phyloP scores from a whole-genome alignment of 2,113 vertebrate genomes.

The Suncus etruscus region DNA sequence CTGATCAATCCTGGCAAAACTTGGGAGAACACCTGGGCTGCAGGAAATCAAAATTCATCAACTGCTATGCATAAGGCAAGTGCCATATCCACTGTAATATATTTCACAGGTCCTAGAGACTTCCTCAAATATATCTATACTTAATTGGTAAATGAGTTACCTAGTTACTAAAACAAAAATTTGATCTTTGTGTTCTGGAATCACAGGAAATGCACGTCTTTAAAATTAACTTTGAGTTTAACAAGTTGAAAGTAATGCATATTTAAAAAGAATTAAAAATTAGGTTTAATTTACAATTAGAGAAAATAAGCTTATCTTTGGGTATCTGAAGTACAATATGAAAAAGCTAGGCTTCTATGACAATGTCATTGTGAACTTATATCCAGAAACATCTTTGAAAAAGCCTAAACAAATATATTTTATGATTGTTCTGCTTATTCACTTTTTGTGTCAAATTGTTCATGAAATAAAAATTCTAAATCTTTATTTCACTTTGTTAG shows the following conservation, averaged over 20 bases:
- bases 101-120: no score
- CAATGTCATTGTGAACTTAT: neutral
- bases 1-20: no score
- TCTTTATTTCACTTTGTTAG: neutral
- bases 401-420: neutral
- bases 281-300: neutral
- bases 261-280: neutral
- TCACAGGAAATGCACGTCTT: conserved; percentile 14
- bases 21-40: no score
- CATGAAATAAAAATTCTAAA: neutral
- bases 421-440: neutral
- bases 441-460: neutral
- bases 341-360: neutral
- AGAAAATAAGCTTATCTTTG: neutral
- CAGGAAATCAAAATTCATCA: no score
- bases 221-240: neutral
- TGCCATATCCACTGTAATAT: no score
- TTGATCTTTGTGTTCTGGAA: neutral
- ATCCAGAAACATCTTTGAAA: neutral
- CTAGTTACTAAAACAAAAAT: conserved; percentile 32
- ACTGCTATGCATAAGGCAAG: no score
- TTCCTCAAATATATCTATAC: neutral
- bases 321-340: neutral
- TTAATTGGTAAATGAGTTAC: conserved; percentile 36
- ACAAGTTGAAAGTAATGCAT: no score